Evolutionary conservation across 2,888 invertebrate species (phyloP), one percentile per base, ranked within the genome.

Genomic region (Dryocosmus kuriphilus): DNA sequence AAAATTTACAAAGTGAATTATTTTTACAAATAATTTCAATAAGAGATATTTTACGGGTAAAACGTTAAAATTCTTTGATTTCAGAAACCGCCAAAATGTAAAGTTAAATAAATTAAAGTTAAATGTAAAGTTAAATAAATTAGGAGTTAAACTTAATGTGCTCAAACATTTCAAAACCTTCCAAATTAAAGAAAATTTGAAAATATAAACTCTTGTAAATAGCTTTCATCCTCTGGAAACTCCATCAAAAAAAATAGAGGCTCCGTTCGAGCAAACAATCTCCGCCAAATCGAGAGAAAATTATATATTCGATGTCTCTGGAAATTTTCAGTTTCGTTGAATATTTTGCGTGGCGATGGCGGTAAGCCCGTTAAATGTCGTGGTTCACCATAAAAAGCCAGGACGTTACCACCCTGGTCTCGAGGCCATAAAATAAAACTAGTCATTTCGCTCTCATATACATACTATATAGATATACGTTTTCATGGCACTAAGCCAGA

Each of bases 301-400:
- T 9, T 65, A 65, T 74, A 35, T 35, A 41, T 74, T 61, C 24
- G 32, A 74, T 57, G 74, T 74, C 32, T 74, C 57, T 61, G 24
- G 35, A 76, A 78, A 79, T 79, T 74, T 78, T 80, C 83, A 83
- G 79, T 81, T 79, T 55, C 77, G 80, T 75, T 79, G 86, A 85
- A 86, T 87, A 88, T 88, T 86, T 85, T 81, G 85, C 77, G 81
- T 78, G 86, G 84, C 84, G 87, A 87, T 85, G 86, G 85, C 83
- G 88, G 88, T 89, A 86, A 89, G 86, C 89, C 89, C 86, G 88
- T 90, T 90, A 89, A 90, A 90, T 90, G 89, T 89, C 90, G 90
- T 90, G 91, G 91, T 90, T 90, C 89, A 89, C 91, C 90, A 87
- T 91, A 89, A 91, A 91, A 91, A 90, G 88, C 88, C 84, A 85